Evolutionary conservation across 2,888 invertebrate genomes (phyloP).

Genomic region (Orchesella flavescens): DNA sequence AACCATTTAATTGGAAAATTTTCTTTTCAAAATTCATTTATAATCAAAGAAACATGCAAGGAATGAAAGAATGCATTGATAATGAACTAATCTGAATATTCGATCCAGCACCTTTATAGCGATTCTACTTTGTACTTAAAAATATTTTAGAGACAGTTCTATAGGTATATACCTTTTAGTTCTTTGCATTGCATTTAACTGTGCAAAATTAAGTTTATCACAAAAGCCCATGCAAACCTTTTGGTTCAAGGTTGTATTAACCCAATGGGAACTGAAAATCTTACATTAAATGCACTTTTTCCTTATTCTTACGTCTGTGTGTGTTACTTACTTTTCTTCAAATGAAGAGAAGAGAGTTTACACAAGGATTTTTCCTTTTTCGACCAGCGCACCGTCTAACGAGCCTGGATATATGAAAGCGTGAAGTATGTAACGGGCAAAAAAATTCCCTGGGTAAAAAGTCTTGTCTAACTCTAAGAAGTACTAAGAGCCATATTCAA

Average conservation of each 20-base stretch:
- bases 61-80: no score
- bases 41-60: no score
- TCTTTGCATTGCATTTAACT: no score
- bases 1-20: no score
- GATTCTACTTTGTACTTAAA: no score
- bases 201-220: no score
- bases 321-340: neutral
- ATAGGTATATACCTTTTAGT: no score
- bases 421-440: neutral
- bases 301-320: neutral
- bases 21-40: no score
- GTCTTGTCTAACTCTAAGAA: constrained; percentile 33
- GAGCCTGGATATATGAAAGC: no score
- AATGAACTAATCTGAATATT: no score
- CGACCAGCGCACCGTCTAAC: neutral
- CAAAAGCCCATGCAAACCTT: constrained; percentile 9
- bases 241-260: constrained; percentile 40
- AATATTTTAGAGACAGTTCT: no score
- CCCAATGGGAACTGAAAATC: constrained; percentile 26
- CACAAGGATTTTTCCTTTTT: constrained; percentile 20
- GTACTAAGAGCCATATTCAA: constrained; percentile 46
- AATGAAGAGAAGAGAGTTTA: neutral
- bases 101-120: no score
- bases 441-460: constrained; percentile 36
- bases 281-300: constrained; percentile 49